Conservation (phyloP, 2,888 invertebrate genomes). For the Cataglyphis livida region DNA sequence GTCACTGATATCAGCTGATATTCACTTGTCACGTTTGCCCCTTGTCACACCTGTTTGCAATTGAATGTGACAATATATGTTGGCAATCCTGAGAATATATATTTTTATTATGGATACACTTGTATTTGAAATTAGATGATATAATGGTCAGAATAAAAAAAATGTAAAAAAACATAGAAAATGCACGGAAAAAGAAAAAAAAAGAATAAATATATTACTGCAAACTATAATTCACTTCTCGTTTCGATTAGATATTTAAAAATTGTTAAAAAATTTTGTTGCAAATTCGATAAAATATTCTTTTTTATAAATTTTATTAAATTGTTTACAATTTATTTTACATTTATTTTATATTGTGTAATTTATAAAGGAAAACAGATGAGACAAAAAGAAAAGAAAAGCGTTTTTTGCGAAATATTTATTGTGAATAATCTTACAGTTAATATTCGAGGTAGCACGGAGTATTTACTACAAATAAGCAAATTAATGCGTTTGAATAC, state of each 20-base stretch:
- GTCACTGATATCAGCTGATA: not conserved
- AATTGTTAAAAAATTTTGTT: not conserved
- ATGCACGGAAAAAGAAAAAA: too few species aligned
- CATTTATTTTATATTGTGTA: not conserved
- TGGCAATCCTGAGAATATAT: too few species aligned
- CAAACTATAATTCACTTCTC: too few species aligned
- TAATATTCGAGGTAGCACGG: slow-evolving; percentile 34
- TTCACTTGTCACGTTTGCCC: not conserved
- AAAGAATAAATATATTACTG: too few species aligned
- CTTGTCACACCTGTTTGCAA: not conserved
- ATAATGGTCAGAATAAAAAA: too few species aligned
- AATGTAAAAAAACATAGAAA: too few species aligned
- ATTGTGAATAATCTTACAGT: slow-evolving; percentile 7
- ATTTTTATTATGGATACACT: too few species aligned
- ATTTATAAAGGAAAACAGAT: not conserved
- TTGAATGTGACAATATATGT: not conserved
- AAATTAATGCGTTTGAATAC: not conserved
- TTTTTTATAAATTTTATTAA: not conserved
- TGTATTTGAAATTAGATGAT: too few species aligned
- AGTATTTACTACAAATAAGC: not conserved
- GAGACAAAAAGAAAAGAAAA: not conserved
- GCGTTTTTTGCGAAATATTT: slow-evolving; percentile 22
- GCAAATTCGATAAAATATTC: not conserved
- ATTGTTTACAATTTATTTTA: not conserved
- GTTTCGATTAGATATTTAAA: too few species aligned